A percentile compares a stretch with the other conserved stretches of the same genome.
These are phyloP conservation scores for Orthosia incerta DNA, from an alignment of 2,888 invertebrate genomes.

Conservation along the genomic window DNA sequence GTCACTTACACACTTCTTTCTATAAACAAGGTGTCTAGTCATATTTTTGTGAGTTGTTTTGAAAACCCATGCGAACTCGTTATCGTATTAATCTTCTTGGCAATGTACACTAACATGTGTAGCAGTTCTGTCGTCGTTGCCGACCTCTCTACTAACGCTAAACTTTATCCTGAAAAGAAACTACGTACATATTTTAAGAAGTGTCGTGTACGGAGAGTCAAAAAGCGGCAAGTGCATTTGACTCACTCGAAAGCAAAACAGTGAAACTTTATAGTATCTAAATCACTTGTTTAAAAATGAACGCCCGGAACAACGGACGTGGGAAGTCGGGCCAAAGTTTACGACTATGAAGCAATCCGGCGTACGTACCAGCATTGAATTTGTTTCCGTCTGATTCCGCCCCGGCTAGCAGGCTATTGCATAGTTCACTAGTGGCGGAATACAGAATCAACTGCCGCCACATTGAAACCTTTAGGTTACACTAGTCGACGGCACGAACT, in stretches of 20 bases:
- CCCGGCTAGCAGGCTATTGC: conserved; percentile 72
- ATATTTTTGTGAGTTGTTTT: conserved; percentile 46
- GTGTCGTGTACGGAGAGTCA: conserved; percentile 48
- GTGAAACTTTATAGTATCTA: conserved; percentile 78
- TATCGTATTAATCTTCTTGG: conserved; percentile 49
- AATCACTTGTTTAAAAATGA: conserved; percentile 85
- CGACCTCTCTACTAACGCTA: conserved; percentile 28
- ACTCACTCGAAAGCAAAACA: conserved; percentile 62
- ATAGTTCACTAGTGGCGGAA: conserved; percentile 81
- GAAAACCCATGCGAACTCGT: conserved; percentile 31
- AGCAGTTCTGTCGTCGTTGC: conserved; percentile 17
- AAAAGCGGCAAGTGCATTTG: conserved; percentile 65
- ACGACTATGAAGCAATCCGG: conserved; percentile 80
- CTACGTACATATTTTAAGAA: conserved; percentile 60
- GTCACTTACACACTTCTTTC: conserved; percentile 49
- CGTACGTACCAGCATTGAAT: conserved; percentile 77
- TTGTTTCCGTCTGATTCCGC: conserved; percentile 82
- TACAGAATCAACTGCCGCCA: conserved; percentile 77
- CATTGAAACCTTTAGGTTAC: conserved; percentile 72
- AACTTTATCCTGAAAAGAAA: conserved; percentile 54
- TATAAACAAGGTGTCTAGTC: conserved; percentile 42
- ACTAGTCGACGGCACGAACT: too few relatives aligned
- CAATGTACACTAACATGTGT: conserved; percentile 12
- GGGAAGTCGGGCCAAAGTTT: conserved; percentile 80
- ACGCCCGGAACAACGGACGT: conserved; percentile 78